A percentile compares a stretch with the other conserved stretches of the same genome.
phyloP scores from a whole-genome alignment of 1,140 invertebrate genomes.

The Conus ventricosus region DNA sequence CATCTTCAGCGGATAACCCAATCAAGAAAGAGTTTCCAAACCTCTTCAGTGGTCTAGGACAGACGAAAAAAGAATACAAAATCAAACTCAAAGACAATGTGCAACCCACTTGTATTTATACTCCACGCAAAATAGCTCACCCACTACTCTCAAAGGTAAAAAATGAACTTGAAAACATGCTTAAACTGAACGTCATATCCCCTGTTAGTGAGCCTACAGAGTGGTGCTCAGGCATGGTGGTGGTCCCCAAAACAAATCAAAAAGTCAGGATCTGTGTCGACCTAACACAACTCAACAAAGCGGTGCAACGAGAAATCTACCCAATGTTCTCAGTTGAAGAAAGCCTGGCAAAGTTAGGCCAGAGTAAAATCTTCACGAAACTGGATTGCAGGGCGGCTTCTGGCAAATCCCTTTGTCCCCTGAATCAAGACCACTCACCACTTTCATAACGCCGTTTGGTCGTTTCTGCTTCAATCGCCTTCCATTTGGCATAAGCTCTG shows the following conservation, averaged over 20 bases:
- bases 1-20: too few species aligned
- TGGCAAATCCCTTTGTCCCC: too few species aligned
- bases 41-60: neutral
- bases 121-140: neutral
- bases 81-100: neutral
- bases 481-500: too few species aligned
- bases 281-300: constrained; percentile 37
- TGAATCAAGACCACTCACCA: too few species aligned
- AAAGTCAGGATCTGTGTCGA: neutral
- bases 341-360: constrained; percentile 22
- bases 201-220: neutral
- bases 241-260: constrained; percentile 28
- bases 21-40: neutral
- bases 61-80: neutral
- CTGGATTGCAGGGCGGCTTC: too few species aligned
- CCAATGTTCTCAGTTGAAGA: neutral
- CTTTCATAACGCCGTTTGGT: too few species aligned
- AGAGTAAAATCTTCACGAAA: too few species aligned
- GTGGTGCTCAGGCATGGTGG: constrained; percentile 8
- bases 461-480: too few species aligned
- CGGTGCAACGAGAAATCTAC: neutral
- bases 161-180: neutral
- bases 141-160: neutral
- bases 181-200: neutral
- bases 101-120: neutral